Evolutionary conservation across 2,888 invertebrate genomes (phyloP).

Genomic region (Lithophane ornitopus): DNA sequence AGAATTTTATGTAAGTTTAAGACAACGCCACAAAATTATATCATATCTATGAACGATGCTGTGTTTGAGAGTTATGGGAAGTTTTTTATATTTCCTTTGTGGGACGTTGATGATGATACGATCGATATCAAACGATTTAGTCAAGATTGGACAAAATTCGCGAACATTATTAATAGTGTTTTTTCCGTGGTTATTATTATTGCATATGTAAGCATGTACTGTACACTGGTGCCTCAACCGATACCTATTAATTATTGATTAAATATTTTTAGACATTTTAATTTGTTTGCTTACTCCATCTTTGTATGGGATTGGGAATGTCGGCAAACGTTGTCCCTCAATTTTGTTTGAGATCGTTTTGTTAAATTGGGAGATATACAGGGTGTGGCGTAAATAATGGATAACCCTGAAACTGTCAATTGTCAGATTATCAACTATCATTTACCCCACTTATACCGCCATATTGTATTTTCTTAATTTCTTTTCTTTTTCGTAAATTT

Average conservation of each 20-base stretch:
- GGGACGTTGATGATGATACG: slow-evolving; percentile 53
- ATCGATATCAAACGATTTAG: slow-evolving; percentile 35
- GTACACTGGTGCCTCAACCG: slow-evolving; percentile 68
- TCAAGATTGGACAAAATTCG: slow-evolving; percentile 71
- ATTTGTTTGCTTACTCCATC: background rate
- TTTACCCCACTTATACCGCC: too few relatives aligned
- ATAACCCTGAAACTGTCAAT: too few relatives aligned
- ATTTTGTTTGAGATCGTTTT: too few relatives aligned
- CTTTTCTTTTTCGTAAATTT: too few relatives aligned
- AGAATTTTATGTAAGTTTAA: slow-evolving; percentile 60
- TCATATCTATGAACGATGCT: slow-evolving; percentile 66
- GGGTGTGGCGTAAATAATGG: too few relatives aligned
- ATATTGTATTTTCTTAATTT: too few relatives aligned
- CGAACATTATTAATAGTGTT: slow-evolving; percentile 68
- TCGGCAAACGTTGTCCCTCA: background rate
- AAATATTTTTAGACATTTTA: background rate
- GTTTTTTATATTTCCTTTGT: slow-evolving; percentile 68
- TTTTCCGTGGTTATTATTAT: slow-evolving; percentile 58
- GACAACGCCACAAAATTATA: slow-evolving; percentile 57
- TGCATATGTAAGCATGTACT: slow-evolving; percentile 69
- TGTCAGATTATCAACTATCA: too few relatives aligned
- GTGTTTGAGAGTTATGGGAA: slow-evolving; percentile 61
- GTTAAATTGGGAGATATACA: too few relatives aligned
- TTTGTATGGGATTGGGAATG: background rate
- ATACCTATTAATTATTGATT: slow-evolving; percentile 54